phyloP scores from a whole-genome alignment of 2,113 vertebrate genomes.

The Apaloderma vittatum region DNA sequence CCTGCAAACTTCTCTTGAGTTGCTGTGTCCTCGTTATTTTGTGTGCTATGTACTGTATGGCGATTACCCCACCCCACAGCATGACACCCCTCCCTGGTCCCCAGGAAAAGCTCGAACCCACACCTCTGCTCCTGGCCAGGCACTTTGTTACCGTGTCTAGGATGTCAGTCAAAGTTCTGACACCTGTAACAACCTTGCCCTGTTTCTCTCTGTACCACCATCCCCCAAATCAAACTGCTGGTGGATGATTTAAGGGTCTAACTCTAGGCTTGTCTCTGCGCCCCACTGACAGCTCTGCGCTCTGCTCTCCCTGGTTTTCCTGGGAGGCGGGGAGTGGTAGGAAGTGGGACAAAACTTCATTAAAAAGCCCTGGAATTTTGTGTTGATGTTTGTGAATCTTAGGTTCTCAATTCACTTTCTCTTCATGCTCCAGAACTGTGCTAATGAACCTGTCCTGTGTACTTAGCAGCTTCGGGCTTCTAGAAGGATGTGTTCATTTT shows the following conservation, averaged over 20 bases:
- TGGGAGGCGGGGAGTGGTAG: background rate
- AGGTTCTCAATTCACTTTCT: background rate
- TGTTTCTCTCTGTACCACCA: background rate
- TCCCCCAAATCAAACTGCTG: background rate
- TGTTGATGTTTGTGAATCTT: background rate
- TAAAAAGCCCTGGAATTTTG: background rate
- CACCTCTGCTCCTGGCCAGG: background rate
- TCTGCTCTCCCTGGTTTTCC: background rate
- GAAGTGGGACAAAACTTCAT: background rate
- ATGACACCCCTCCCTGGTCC: background rate
- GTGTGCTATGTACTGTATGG: accelerated
- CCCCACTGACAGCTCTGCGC: background rate
- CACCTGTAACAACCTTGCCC: background rate
- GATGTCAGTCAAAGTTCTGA: background rate
- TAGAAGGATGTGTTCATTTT: background rate
- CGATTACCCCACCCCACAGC: background rate
- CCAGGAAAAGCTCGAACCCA: background rate
- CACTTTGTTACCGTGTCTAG: background rate
- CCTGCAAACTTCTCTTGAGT: background rate
- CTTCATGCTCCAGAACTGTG: background rate
- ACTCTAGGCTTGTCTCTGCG: background rate
- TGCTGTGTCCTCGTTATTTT: background rate
- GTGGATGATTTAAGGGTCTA: background rate
- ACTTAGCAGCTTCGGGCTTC: background rate
- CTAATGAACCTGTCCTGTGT: background rate